Evolutionary conservation across 2,113 vertebrate genomes (phyloP), one percentile per base, ranked within the genome.

Genomic region (Stercorarius parasiticus): DNA sequence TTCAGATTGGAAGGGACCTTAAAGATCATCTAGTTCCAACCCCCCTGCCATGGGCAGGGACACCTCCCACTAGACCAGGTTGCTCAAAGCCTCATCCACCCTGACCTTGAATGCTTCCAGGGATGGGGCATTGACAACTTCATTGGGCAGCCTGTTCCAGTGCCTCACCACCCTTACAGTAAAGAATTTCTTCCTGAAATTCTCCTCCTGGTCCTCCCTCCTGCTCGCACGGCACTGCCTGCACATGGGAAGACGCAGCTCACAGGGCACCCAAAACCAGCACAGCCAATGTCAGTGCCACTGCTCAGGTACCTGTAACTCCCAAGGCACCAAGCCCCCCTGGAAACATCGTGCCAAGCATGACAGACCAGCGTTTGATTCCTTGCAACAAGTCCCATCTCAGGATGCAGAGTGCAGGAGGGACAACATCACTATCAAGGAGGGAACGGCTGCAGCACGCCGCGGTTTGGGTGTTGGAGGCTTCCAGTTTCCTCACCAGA

Each of bases 201-300:
- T 45, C 43, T 45, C 43, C 43, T 45, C 43, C 43, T 45, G 43
- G 8, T n/a, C 77, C 34, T 90, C 21, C 21, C 50, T 78, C 9
- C 27, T 9, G 17, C 34, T 58, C 42, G 23, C 40, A 32, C 0
- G 0, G 29, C 29, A 30, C 15, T 7, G 3, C 25, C 23, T 69
- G 65, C 27, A n/a, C 13, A 7, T 12, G 32, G 21, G 15, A 43
- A 62, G 25, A 32, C 15, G 38, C 21, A 86, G 36, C 15, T 34
- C 32, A 52, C 13, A 19, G 13, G 21, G 11, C 10, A 8, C 47
- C 25, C 56, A 50, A 15, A 80, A 80, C 13, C 2, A 12, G 19
- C 8, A 27, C 30, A 42, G 16, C 7, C 26, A 38, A 40, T 4
- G 3, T 26, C 22, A 36, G 15, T 38, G 20, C 11, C 18, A 14